These are phyloP conservation scores for Heliconius himera DNA, from an alignment of 1,140 invertebrate species.

Conservation along the genomic window DNA sequence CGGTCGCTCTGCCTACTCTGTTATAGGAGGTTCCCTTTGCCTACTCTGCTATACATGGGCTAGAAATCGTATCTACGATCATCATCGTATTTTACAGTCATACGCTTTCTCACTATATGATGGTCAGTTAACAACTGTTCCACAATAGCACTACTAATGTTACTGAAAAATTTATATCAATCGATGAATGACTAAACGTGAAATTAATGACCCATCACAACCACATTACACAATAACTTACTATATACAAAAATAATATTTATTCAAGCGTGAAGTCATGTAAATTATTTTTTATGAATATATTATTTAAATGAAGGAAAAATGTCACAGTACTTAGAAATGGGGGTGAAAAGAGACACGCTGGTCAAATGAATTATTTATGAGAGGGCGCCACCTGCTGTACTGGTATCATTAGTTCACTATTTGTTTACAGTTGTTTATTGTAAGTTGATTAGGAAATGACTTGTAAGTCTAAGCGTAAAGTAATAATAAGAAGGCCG, in stretches of 20 bases:
- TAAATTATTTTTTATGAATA: slow-evolving; percentile 22
- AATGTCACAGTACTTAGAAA: slow-evolving; percentile 1
- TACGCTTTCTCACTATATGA: too few species aligned
- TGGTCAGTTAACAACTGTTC: too few species aligned
- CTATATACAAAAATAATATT: slow-evolving; percentile 10
- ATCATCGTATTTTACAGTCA: too few species aligned
- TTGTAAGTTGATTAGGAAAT: not conserved
- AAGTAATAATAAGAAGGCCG: not conserved
- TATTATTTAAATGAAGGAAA: slow-evolving; percentile 31
- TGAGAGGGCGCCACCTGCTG: slow-evolving; percentile 40
- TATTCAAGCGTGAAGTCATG: slow-evolving; percentile 15
- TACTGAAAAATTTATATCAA: not conserved
- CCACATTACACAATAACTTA: slow-evolving; percentile 19
- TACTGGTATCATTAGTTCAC: slow-evolving; percentile 22
- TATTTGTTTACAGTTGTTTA: not conserved
- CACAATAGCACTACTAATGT: too few species aligned
- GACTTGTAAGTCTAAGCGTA: not conserved
- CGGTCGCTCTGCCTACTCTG: too few species aligned
- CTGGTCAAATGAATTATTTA: slow-evolving; percentile 37
- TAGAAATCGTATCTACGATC: too few species aligned
- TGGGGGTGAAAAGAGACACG: slow-evolving; percentile 24
- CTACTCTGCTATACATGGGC: too few species aligned
- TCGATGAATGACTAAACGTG: not conserved
- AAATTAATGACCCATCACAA: slow-evolving; percentile 20
- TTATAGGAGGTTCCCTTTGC: too few species aligned